Evolutionary conservation across 2,113 vertebrate genomes (phyloP), one percentile per base, ranked within the genome.

Genomic region (Shinisaurus crocodilurus): DNA sequence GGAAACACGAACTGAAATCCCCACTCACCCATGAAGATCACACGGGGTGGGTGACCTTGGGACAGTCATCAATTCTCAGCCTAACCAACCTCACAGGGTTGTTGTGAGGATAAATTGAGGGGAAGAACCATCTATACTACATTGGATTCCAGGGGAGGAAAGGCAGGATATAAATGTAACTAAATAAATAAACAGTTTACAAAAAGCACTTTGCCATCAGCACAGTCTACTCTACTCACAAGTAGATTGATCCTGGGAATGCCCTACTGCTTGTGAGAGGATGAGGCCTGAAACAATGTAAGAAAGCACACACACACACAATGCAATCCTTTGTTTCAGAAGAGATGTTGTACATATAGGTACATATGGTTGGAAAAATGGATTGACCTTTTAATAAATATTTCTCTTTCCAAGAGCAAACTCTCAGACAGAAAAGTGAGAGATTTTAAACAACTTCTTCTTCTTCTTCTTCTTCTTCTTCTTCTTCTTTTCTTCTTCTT

Each of bases 281-380:
- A n/a, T 54, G 37, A 82, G 50, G 25, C 27, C 54, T 25, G 75
- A 67, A 80, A 88, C 54, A 87, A 87, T 77, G 54, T 34, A 72
- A n/a, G 63, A 81, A 4, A 10, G 34, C 48, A 32, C 40, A n/a
- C 13, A 10, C n/a, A 1, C 45, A 65, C 25, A 27, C 3, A 43
- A 27, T 82, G 5, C 32, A 85, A 70, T 69, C 65, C n/a, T 34
- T 48, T 82, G n/a, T 40, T 60, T 95, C 89, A 91, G 94, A 94
- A 89, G 69, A 65, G 90, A 89, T 81, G 81, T 50, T 60, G 18
- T 90, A 92, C 91, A 92, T 91, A 13, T 93, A 88, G 94, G 80
- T 91, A 92, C 82, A 88, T 40, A 72, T 3, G 0, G 57, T 85
- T 45, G 69, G 20, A 89, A 91, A 91, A 89, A 96, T 87, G 91